Evolutionary conservation across 2,797 vertebrate genomes (phyloP).

Genomic region (Apodemus agrarius): DNA sequence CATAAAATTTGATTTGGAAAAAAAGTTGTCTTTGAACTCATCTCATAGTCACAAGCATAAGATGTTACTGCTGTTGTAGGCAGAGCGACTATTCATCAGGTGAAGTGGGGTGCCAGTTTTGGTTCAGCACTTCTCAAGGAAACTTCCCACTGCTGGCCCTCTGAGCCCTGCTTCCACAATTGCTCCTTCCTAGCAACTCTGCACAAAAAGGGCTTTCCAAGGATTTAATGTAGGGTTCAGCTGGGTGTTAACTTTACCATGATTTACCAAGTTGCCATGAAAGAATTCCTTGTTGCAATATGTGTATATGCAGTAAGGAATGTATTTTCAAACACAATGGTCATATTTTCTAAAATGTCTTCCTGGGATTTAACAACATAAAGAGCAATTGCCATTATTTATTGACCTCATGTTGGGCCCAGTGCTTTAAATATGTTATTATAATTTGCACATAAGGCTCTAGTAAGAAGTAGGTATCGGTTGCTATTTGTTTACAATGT

Average conservation of each 20-base stretch:
- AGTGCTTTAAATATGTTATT: background rate
- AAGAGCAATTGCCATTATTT: background rate
- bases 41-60: background rate
- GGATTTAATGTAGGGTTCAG: background rate
- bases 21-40: conserved; percentile 23
- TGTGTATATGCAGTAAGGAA: background rate
- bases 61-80: background rate
- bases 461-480: background rate
- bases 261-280: background rate
- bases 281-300: background rate
- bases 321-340: background rate
- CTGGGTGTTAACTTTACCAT: background rate
- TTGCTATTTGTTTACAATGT: background rate
- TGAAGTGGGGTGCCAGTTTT: background rate
- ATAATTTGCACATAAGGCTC: background rate
- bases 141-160: background rate
- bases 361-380: background rate
- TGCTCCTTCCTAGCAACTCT: background rate
- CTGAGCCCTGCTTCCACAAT: background rate
- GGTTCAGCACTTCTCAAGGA: background rate
- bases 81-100: background rate
- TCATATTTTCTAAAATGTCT: background rate
- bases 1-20: conserved; percentile 40
- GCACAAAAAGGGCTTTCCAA: background rate
- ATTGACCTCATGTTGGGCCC: background rate